Evolutionary conservation across 1,140 invertebrate species (phyloP), one percentile per base, ranked within the genome.

Genomic region (Amphibalanus amphitrite): DNA sequence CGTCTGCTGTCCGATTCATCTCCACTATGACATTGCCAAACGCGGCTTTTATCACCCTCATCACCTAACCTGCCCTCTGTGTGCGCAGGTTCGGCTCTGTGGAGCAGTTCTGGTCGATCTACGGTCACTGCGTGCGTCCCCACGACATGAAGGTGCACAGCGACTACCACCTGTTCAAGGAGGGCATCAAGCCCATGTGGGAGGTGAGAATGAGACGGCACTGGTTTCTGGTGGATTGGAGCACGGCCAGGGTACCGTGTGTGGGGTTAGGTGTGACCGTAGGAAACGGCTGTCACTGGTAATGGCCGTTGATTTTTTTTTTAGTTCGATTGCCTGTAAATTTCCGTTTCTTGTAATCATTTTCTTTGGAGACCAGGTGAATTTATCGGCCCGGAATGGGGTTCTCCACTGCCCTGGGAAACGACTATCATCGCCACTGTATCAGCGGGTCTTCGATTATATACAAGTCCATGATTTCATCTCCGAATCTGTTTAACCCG

Each of bases 121-220:
- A 98, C 82, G 89, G 90, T 80, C 93, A 97, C 81, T 83, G 98
- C 76, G 86, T 90, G 72, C 85, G 94, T 76, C 90, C 94, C 40
- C 88, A 88, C 67, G 90, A 98, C 76, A 84, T 98, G 73, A 87
- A 89, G 69, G 89, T 90, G 30, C 90, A 95, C 77, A 90, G 91
- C 78, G 95, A 98, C 82, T 90, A 97, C 80, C 95, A 97, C 83
- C 84, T 99, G 30, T 99, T 99, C 80, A 98, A 98, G 85, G 88
- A 95, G 77, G 96, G 96, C 73, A 97, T 99, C 74, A 93, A 95
- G 82, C 96, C 96, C 33, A 96, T 98, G 91, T 98, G 95, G 95
- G 95, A 98, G 82, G 88, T 89, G 76, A 78, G 81, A n/a, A n/a
- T n/a, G n/a, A n/a, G n/a, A n/a, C n/a, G n/a, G n/a, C n/a, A n/a